Evolutionary conservation across 2,797 vertebrate species (phyloP).

Genomic region (Austrolebias charrua): DNA sequence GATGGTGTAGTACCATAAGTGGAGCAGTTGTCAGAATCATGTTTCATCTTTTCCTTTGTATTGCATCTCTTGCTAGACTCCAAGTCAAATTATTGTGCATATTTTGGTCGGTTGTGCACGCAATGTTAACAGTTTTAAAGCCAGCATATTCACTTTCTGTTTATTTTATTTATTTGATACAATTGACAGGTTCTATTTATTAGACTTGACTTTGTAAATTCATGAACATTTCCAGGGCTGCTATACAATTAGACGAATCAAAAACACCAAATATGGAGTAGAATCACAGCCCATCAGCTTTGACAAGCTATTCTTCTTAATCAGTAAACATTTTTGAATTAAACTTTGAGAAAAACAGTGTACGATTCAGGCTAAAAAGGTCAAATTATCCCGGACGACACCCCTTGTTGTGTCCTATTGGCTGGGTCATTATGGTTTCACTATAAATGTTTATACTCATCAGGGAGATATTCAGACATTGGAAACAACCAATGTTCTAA

Average conservation of each 20-base stretch:
- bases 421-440: neutral
- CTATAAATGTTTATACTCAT: conserved; percentile 7
- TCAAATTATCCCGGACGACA: neutral
- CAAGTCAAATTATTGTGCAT: conserved; percentile 1
- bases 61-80: conserved; percentile 17
- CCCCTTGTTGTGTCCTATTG: neutral
- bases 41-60: conserved; percentile 28
- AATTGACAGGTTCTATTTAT: neutral
- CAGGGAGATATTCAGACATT: neutral
- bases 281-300: neutral
- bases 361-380: neutral
- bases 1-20: conserved; percentile 19
- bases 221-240: too few species aligned
- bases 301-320: neutral
- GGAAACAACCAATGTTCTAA: conserved; percentile 5
- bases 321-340: neutral
- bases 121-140: neutral
- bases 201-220: neutral
- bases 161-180: neutral
- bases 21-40: conserved; percentile 35
- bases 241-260: neutral
- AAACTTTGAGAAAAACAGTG: neutral
- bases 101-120: neutral
- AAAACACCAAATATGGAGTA: neutral
- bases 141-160: neutral